Percentiles rank a stretch among this genome's conserved stretches.
Conservation (phyloP, 2,888 invertebrate species). For the Chorisops tibialis region DNA sequence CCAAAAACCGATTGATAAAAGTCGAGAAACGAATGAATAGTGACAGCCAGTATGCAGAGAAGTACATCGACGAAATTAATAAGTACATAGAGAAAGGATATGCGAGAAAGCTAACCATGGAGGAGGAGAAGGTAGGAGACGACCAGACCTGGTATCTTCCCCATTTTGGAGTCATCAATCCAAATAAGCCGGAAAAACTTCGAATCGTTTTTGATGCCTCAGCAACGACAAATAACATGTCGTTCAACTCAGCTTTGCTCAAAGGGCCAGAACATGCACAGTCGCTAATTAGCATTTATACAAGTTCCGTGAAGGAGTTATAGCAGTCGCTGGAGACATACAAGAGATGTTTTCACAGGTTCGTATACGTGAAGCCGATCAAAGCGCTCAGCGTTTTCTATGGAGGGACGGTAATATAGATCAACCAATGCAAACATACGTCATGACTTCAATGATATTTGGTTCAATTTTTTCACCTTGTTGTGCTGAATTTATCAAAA, state of each 20-base stretch:
- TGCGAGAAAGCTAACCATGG: slow-evolving; percentile 7
- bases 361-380: slow-evolving; percentile 37
- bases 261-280: slow-evolving; percentile 40
- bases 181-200: slow-evolving; percentile 39
- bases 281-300: slow-evolving; percentile 39
- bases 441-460: not conserved
- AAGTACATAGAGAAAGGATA: slow-evolving; percentile 24
- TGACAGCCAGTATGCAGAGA: slow-evolving; percentile 25
- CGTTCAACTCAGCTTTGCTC: slow-evolving; percentile 38
- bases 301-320: slow-evolving; percentile 37
- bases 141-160: slow-evolving; percentile 16
- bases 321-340: slow-evolving; percentile 41
- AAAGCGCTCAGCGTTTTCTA: slow-evolving; percentile 36
- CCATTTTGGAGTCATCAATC: slow-evolving; percentile 32
- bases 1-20: not conserved
- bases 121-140: not conserved
- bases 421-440: not conserved
- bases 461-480: not conserved
- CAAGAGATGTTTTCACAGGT: slow-evolving; percentile 43
- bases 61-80: slow-evolving; percentile 26
- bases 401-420: not conserved
- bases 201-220: slow-evolving; percentile 42
- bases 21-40: slow-evolving; percentile 15
- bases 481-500: no score
- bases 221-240: slow-evolving; percentile 33